Evolutionary conservation across 2,888 invertebrate genomes (phyloP).

Genomic region (Exocentrus adspersus): DNA sequence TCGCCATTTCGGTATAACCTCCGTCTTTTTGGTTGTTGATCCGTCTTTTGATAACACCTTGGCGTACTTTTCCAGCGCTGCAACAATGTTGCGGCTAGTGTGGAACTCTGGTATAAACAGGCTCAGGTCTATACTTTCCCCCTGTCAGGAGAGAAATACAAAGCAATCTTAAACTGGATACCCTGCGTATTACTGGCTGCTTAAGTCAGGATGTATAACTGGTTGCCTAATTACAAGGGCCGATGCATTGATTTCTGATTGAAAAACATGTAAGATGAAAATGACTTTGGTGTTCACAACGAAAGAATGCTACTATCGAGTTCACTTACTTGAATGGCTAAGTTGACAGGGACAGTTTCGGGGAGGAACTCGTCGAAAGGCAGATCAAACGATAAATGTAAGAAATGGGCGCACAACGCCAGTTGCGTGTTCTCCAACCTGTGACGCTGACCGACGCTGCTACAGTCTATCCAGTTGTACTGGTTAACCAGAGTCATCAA

Average conservation of each 20-base stretch:
- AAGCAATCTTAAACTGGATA: too few relatives aligned
- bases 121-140: slow-evolving; percentile 91
- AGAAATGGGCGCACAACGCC: slow-evolving; percentile 92
- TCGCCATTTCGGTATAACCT: slow-evolving; percentile 78
- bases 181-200: too few relatives aligned
- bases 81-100: slow-evolving; percentile 83
- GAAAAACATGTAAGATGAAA: too few relatives aligned
- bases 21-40: slow-evolving; percentile 66
- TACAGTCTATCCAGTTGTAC: slow-evolving; percentile 99
- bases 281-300: too few relatives aligned
- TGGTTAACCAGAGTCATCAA: slow-evolving; percentile 93
- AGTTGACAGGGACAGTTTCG: slow-evolving; percentile 85
- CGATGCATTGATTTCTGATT: too few relatives aligned
- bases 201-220: too few relatives aligned
- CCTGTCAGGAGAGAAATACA: too few relatives aligned
- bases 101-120: slow-evolving; percentile 92
- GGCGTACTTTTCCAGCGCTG: slow-evolving; percentile 88
- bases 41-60: slow-evolving; percentile 85
- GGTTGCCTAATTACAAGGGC: too few relatives aligned
- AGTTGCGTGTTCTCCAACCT: slow-evolving; percentile 87
- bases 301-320: too few relatives aligned
- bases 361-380: slow-evolving; percentile 96
- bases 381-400: slow-evolving; percentile 92
- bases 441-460: slow-evolving; percentile 83
- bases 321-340: slow-evolving; percentile 88